These are phyloP conservation scores for Galeopsomyia nigrocyanea DNA, from an alignment of 2,888 invertebrate genomes.

Conservation along the genomic window DNA sequence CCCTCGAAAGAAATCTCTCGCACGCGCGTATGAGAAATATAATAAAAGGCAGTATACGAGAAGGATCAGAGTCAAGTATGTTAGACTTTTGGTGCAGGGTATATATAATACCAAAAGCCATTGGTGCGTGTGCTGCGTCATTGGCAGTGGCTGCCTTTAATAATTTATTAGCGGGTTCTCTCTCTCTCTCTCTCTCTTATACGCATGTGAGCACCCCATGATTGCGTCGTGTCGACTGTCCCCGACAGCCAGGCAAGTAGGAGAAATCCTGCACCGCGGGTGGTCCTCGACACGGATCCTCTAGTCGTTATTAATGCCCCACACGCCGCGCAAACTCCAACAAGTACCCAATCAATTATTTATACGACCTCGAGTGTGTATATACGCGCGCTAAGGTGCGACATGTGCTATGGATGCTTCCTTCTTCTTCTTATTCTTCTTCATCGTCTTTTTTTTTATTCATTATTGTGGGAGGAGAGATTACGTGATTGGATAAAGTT, in stretches of 20 bases:
- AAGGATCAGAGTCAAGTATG: slow-evolving; percentile 12
- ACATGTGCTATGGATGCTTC: neutral
- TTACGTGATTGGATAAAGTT: neutral
- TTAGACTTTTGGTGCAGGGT: neutral
- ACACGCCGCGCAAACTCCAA: slow-evolving; percentile 14
- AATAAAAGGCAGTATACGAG: slow-evolving; percentile 22
- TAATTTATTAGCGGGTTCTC: slow-evolving; percentile 67
- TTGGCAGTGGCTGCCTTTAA: slow-evolving; percentile 66
- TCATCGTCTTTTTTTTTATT: too few relatives aligned
- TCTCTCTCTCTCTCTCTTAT: too few relatives aligned
- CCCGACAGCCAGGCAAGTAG: slow-evolving; percentile 55
- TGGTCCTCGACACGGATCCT: slow-evolving; percentile 64
- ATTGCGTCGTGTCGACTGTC: slow-evolving; percentile 68
- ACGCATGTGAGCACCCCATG: slow-evolving; percentile 45
- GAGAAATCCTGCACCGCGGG: slow-evolving; percentile 55
- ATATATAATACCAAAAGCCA: too few relatives aligned
- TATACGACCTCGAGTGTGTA: slow-evolving; percentile 25
- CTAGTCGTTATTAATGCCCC: slow-evolving; percentile 38
- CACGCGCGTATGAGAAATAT: slow-evolving; percentile 15
- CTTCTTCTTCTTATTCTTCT: neutral
- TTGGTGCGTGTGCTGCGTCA: slow-evolving; percentile 56
- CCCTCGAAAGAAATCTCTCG: neutral
- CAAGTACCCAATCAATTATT: slow-evolving; percentile 49
- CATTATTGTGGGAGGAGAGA: neutral
- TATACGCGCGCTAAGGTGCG: neutral